These are phyloP conservation scores for Amazona guildingii DNA, from an alignment of 2,113 vertebrate genomes.

Conservation along the genomic window DNA sequence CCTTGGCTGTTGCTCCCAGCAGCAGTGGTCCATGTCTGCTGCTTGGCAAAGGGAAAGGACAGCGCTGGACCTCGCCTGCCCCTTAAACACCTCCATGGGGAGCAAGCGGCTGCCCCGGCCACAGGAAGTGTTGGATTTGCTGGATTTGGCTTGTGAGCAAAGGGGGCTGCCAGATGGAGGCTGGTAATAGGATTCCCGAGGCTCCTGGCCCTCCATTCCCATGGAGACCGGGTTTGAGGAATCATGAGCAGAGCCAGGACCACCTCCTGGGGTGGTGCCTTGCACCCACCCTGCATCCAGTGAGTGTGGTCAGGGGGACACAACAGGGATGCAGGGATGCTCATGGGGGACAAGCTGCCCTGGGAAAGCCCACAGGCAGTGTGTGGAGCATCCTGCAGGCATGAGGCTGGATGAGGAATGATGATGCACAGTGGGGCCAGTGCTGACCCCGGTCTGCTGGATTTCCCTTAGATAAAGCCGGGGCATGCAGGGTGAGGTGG, in stretches of 20 bases:
- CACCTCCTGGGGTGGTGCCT: rapidly evolving
- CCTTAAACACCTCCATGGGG: not conserved
- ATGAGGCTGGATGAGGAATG: not conserved
- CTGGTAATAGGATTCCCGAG: not conserved
- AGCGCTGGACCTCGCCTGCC: rapidly evolving
- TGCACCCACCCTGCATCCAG: not conserved
- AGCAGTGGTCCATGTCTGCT: rapidly evolving
- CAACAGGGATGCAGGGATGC: rapidly evolving
- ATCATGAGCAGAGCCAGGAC: rapidly evolving
- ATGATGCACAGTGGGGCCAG: rapidly evolving
- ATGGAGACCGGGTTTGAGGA: rapidly evolving
- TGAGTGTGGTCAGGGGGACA: not conserved
- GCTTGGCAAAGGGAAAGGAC: not conserved
- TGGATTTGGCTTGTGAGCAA: not conserved
- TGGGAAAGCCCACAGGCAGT: rapidly evolving
- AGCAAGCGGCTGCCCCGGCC: rapidly evolving
- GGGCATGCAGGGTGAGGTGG: not conserved
- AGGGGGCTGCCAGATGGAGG: not conserved
- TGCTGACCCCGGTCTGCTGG: not conserved
- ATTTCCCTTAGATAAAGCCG: not conserved
- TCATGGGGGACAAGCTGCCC: rapidly evolving
- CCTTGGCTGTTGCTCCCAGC: not conserved
- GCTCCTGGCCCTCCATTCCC: not conserved
- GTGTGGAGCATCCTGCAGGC: not conserved
- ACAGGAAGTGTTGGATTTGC: not conserved